Percentiles rank a stretch among this genome's conserved stretches.
Evolutionary conservation across 2,113 vertebrate species (phyloP).

Genomic region (Isurus oxyrinchus): DNA sequence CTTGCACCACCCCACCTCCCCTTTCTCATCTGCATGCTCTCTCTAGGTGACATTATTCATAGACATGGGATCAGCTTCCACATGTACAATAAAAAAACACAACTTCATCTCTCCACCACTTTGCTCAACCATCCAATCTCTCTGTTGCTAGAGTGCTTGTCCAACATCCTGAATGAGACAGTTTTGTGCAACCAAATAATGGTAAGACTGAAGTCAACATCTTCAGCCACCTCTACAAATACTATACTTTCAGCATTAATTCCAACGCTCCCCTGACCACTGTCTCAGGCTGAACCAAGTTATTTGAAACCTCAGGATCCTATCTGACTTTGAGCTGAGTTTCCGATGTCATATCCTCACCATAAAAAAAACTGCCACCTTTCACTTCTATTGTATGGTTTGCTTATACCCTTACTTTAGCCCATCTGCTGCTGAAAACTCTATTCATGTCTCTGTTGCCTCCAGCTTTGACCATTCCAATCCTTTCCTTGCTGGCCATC

Average conservation of each 20-base stretch:
- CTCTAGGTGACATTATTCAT: background rate
- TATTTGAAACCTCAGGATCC: background rate
- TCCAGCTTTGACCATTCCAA: background rate
- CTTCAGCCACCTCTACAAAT: background rate
- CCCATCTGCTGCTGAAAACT: background rate
- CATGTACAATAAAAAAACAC: background rate
- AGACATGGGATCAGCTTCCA: background rate
- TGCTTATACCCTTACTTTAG: background rate
- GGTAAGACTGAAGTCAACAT: background rate
- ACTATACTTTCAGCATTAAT: background rate
- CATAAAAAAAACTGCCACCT: background rate
- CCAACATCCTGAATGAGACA: background rate
- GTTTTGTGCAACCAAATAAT: background rate
- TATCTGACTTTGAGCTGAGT: no score
- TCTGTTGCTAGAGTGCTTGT: background rate
- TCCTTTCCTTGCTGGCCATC: background rate
- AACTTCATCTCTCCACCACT: background rate
- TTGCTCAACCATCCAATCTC: background rate
- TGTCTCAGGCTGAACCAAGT: background rate
- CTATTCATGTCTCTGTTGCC: background rate
- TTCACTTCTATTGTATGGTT: background rate
- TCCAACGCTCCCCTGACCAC: background rate
- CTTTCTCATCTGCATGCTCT: background rate
- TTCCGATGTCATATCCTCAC: no score
- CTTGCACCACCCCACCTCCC: background rate